A percentile compares a stretch with the other conserved stretches of the same genome.
These are phyloP conservation scores for Colossoma macropomum DNA, from an alignment of 2,113 vertebrate genomes.

Conservation along the genomic window DNA sequence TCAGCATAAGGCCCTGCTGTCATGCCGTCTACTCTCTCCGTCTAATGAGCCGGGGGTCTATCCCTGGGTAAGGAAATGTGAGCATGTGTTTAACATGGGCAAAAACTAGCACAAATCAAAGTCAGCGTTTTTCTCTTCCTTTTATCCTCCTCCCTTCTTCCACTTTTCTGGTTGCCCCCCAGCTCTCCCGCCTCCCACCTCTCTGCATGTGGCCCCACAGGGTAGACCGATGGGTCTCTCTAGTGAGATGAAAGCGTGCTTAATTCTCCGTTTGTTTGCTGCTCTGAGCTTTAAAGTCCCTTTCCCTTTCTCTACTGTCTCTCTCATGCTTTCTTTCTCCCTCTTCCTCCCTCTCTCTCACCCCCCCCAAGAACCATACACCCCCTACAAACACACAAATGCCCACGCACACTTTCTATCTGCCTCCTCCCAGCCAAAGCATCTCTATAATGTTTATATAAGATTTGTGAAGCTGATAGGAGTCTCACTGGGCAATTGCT, in stretches of 20 bases:
- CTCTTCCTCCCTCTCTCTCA: background rate
- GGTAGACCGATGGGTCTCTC: constrained; percentile 45
- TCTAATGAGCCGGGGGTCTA: constrained; percentile 11
- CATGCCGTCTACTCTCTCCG: background rate
- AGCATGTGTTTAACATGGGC: constrained; percentile 40
- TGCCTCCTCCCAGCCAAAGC: constrained; percentile 30
- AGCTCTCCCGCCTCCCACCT: constrained; percentile 30
- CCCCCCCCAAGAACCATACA: background rate
- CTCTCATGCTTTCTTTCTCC: constrained; percentile 39
- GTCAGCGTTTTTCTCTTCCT: constrained; percentile 55
- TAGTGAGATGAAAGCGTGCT: constrained; percentile 62
- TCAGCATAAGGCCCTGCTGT: constrained; percentile 3
- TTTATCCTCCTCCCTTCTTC: constrained; percentile 47
- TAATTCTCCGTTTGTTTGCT: constrained; percentile 58
- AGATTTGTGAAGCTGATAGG: constrained; percentile 69
- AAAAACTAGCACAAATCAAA: constrained; percentile 53
- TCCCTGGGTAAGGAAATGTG: constrained; percentile 32
- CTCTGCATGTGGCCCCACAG: constrained; percentile 42
- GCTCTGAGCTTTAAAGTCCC: constrained; percentile 41
- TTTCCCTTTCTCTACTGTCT: constrained; percentile 36
- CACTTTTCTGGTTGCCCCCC: constrained; percentile 33
- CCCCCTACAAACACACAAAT: constrained; percentile 14
- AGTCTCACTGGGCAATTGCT: constrained; percentile 66
- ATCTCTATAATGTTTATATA: constrained; percentile 65
- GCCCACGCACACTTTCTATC: constrained; percentile 1